These are phyloP conservation scores for Rhea pennata DNA, from an alignment of 2,113 vertebrate species.

Conservation along the genomic window DNA sequence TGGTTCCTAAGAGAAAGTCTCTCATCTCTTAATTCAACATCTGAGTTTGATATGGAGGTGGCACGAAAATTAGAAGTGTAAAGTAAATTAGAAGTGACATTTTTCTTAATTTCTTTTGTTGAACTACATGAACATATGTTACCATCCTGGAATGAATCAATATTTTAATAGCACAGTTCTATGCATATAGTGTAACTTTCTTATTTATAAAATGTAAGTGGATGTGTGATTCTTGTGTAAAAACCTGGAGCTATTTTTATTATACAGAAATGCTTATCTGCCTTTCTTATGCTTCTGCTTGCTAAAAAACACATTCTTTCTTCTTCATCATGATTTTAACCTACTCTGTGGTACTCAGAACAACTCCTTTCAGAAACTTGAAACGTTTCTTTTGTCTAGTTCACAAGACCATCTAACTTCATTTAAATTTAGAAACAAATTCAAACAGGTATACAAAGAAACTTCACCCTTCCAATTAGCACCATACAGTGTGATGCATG, in stretches of 20 bases:
- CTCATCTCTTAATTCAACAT: neutral
- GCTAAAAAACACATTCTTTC: neutral
- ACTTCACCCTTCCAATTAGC: too few species aligned
- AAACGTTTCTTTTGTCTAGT: neutral
- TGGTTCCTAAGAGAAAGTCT: neutral
- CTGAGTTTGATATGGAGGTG: neutral
- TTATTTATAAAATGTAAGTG: neutral
- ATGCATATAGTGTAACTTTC: neutral
- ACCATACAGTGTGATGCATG: too few species aligned
- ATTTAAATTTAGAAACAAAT: too few species aligned
- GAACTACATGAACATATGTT: neutral
- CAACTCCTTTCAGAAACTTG: neutral
- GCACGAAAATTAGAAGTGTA: neutral
- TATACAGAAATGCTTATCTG: neutral
- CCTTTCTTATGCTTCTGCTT: neutral
- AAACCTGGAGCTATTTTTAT: neutral
- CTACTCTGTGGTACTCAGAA: neutral
- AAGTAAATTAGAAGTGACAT: neutral
- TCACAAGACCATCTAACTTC: neutral
- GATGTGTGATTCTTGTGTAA: neutral
- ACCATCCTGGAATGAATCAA: constrained; percentile 26
- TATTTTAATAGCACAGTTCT: neutral
- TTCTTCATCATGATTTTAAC: neutral
- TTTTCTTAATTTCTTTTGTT: neutral
- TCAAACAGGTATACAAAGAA: too few species aligned